phyloP scores from a whole-genome alignment of 2,797 vertebrate genomes.

The Vireo griseus region DNA sequence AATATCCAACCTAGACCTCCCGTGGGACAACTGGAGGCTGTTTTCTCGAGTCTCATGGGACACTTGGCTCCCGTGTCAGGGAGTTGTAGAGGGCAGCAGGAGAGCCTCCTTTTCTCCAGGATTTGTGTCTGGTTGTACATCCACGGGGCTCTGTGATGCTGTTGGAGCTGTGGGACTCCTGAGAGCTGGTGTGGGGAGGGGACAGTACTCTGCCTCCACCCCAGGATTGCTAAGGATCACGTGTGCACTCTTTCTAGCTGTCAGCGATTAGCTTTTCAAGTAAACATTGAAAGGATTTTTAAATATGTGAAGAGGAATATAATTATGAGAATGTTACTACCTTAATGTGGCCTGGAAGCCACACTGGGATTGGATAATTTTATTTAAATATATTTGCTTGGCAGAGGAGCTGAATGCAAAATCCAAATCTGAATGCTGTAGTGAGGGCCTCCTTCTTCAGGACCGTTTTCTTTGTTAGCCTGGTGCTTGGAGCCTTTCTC shows the following conservation, averaged over 20 bases:
- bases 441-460: background rate
- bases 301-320: background rate
- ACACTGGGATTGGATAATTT: background rate
- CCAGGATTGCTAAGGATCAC: background rate
- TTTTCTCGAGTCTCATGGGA: background rate
- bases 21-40: rapidly evolving
- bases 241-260: background rate
- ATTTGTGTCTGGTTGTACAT: background rate
- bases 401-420: background rate
- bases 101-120: background rate
- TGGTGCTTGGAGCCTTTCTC: background rate
- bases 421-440: background rate
- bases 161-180: background rate
- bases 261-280: background rate
- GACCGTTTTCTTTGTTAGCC: background rate
- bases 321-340: background rate
- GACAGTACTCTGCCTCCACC: rapidly evolving
- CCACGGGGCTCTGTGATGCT: rapidly evolving
- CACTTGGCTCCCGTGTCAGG: background rate
- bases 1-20: rapidly evolving
- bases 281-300: background rate
- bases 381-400: background rate
- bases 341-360: background rate
- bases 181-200: background rate
- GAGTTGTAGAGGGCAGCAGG: rapidly evolving